These are phyloP conservation scores for Brevimyrus niger DNA, from an alignment of 2,113 vertebrate genomes.

Conservation along the genomic window DNA sequence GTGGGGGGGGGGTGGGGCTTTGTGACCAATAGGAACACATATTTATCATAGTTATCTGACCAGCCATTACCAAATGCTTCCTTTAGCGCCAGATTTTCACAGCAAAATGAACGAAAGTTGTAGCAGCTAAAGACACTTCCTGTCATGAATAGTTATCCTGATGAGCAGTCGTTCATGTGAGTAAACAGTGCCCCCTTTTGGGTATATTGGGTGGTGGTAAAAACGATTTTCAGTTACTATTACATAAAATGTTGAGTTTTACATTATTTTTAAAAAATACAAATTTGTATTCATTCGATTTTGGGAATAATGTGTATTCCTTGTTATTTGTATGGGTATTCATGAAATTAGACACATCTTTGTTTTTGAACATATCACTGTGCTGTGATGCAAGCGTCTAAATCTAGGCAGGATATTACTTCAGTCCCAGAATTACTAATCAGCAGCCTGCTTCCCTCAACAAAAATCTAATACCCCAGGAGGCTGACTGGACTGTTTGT, in stretches of 20 bases:
- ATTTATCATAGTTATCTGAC: not conserved
- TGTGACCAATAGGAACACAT: not conserved
- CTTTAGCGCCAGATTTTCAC: not conserved
- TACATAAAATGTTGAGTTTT: not conserved
- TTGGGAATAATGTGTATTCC: not conserved
- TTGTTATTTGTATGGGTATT: not conserved
- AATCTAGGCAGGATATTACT: not conserved
- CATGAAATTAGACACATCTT: not conserved
- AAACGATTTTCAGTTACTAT: not conserved
- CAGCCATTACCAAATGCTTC: not conserved
- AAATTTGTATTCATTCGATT: not conserved
- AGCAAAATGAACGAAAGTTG: not conserved
- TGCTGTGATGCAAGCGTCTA: not conserved
- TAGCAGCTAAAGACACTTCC: not conserved
- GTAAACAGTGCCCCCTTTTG: slow-evolving; percentile 13
- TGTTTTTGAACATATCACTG: not conserved
- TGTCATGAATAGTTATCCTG: not conserved
- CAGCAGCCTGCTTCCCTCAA: not conserved
- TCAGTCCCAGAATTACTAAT: not conserved
- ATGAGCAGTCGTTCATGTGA: not conserved
- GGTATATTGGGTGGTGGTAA: not conserved
- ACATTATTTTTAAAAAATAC: not conserved
- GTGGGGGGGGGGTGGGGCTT: not conserved
- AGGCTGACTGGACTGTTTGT: not conserved
- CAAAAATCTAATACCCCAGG: not conserved